These are phyloP conservation scores for Trachops cirrhosus DNA, from an alignment of 2,797 vertebrate species.

Conservation along the genomic window DNA sequence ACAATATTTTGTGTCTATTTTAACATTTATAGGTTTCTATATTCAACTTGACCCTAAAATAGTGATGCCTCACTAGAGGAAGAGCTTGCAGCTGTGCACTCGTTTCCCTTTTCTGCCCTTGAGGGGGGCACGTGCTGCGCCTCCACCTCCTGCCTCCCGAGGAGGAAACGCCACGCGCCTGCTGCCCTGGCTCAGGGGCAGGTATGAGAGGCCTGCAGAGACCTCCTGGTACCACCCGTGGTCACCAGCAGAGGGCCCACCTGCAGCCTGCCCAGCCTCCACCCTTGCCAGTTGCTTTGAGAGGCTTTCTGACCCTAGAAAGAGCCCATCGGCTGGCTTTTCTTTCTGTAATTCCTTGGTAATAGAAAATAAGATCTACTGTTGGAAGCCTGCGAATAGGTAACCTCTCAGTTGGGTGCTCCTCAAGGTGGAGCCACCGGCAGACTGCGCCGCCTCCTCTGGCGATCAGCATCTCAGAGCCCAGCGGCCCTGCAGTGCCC, in stretches of 20 bases:
- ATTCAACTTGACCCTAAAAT: neutral
- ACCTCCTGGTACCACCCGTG: rapidly evolving
- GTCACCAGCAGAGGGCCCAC: neutral
- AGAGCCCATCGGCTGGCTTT: neutral
- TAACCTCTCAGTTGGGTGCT: neutral
- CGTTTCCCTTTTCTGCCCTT: neutral
- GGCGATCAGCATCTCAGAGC: neutral
- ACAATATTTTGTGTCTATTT: neutral
- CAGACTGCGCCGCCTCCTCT: neutral
- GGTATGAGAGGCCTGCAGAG: neutral
- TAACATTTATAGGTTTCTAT: neutral
- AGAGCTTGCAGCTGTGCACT: no score
- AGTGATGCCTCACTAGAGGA: neutral
- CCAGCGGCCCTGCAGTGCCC: neutral
- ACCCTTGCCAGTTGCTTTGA: neutral
- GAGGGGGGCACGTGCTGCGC: neutral
- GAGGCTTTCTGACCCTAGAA: neutral
- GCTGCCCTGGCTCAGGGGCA: no score
- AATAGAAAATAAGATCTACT: neutral
- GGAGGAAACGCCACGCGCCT: neutral
- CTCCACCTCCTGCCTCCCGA: neutral
- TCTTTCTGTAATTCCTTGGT: neutral
- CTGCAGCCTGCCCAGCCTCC: neutral
- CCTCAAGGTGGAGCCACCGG: neutral
- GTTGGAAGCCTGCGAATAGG: neutral